Conservation (phyloP, 1,140 invertebrate species). For the Lepidurus couesii region DNA sequence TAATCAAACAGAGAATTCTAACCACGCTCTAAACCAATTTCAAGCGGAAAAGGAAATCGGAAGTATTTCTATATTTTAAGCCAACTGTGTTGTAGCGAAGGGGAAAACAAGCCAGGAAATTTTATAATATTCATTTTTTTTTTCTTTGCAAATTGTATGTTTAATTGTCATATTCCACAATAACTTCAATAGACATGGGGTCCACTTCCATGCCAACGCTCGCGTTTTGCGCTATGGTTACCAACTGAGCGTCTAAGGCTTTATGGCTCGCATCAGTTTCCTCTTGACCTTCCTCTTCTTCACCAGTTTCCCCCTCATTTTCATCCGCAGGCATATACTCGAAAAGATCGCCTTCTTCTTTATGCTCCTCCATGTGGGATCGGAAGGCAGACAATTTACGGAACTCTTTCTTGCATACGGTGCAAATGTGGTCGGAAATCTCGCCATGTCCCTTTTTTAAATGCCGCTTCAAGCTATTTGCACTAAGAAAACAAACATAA, state of each 20-base stretch:
- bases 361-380: neutral
- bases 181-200: neutral
- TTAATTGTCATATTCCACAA: constrained; percentile 7
- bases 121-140: neutral
- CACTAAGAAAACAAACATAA: neutral
- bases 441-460: neutral
- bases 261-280: neutral
- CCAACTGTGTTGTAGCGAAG: too few species aligned
- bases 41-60: too few species aligned
- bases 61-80: too few species aligned
- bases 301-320: neutral
- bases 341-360: neutral
- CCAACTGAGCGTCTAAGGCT: neutral
- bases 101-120: neutral
- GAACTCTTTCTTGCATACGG: neutral
- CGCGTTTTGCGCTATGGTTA: constrained; percentile 1
- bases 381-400: neutral
- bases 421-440: neutral
- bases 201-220: neutral
- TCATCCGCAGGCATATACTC: neutral
- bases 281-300: neutral
- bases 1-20: too few species aligned
- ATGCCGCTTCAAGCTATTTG: constrained; percentile 8
- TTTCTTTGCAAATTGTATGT: neutral
- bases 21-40: too few species aligned